Conservation (phyloP, 2,113 vertebrate species). For the Dipodomys ordii region DNA sequence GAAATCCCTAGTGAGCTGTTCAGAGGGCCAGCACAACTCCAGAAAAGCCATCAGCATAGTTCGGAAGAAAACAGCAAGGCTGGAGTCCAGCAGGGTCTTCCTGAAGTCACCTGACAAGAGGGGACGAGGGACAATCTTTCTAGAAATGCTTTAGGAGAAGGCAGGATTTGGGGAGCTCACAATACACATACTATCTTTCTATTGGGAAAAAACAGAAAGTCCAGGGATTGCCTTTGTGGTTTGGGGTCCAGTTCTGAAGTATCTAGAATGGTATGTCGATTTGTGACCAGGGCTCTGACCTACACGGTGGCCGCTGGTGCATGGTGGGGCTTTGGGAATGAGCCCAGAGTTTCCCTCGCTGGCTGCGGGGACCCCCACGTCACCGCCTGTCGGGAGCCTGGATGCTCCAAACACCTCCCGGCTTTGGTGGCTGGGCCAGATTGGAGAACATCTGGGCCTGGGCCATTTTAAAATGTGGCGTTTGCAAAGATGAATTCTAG, state of each 20-base stretch:
- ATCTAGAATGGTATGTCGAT: not conserved
- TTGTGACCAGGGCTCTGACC: not conserved
- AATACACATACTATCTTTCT: not conserved
- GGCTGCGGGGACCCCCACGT: not conserved
- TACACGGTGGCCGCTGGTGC: not conserved
- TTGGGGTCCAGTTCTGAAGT: not conserved
- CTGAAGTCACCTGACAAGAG: too few relatives aligned
- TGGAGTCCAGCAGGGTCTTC: too few relatives aligned
- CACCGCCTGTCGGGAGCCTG: not conserved
- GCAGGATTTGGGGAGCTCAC: too few relatives aligned
- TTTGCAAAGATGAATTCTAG: not conserved
- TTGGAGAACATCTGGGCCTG: constrained; percentile 20
- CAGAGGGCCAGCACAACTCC: not conserved
- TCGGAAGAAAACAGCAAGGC: too few relatives aligned
- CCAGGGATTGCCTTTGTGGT: not conserved
- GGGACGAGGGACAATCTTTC: not conserved
- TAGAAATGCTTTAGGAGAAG: not conserved
- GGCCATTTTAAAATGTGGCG: constrained; percentile 24
- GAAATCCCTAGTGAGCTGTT: not conserved
- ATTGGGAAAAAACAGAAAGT: not conserved
- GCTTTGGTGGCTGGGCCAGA: not conserved
- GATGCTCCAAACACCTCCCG: not conserved
- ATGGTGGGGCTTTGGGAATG: not conserved
- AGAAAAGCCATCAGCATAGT: too few relatives aligned
- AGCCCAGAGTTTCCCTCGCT: not conserved